Base-by-base conservation (phyloP, 2,113 vertebrate species). In the Cacatua alba region DNA sequence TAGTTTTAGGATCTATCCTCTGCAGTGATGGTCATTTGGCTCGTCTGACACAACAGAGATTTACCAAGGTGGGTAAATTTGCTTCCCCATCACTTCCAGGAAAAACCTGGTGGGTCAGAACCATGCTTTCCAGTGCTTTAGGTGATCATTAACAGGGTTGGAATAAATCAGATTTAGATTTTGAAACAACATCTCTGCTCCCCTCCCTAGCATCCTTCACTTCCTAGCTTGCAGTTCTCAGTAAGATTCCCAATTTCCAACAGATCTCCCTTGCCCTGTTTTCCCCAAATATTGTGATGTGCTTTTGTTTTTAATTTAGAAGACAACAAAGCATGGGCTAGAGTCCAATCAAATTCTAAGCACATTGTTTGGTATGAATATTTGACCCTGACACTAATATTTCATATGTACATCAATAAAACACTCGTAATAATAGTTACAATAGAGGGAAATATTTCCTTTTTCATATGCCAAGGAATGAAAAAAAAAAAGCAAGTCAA, bases 121-220 rank as follows among this genome's bases (percentile, higher is more conserved):
- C 14, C 35, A 69, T 0, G 0, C 12, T 55, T 76, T 35, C 15
- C 39, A 59, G 28, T 53, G 13, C 55, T 82, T 67, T 60, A 63
- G n/a, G 15, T 74, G 68, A 84, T 51, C 21, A 31, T 14, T 53
- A 49, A 46, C 6, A 43, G 5, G 2, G 18, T 51, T 82, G 20
- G n/a, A 89, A 82, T 33, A 91, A 91, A 87, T 24, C 8, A 55
- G 46, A 68, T 43, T 48, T 46, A 81, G 9, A 89, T 84, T 81
- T 77, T 15, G 57, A 60, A 80, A 72, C 26, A 39, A 14, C 28
- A 29, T 7, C 43, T 81, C 49, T 59, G 13, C 5, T 3, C 3
- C 4, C 6, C 25, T 79, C 33, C 15, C 35, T 48, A 67, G 31
- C n/a, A 70, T 12, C 10, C 11, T 26, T 41, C 57, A n/a, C n/a